These are phyloP conservation scores for Candoia aspera DNA, from an alignment of 2,113 vertebrate species.

Conservation along the genomic window DNA sequence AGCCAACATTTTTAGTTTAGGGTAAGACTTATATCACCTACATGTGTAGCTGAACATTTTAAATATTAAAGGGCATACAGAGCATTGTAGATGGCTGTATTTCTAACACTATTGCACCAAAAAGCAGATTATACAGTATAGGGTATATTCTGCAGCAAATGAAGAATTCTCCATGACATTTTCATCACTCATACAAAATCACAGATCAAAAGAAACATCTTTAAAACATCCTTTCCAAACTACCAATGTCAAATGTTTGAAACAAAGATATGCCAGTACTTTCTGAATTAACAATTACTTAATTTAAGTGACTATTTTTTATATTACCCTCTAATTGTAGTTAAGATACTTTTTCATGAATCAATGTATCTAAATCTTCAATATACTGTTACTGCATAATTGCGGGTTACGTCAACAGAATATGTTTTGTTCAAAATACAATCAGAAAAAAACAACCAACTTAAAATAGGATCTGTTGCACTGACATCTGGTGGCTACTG, in stretches of 20 bases:
- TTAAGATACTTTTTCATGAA: not conserved
- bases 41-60: not conserved
- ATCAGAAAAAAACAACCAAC: slow-evolving; percentile 12
- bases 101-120: not conserved
- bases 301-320: not conserved
- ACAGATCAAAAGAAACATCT: not conserved
- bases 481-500: not conserved
- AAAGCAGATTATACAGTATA: not conserved
- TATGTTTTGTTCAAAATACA: not conserved
- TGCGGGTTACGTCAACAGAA: not conserved
- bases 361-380: not conserved
- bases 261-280: not conserved
- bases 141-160: not conserved
- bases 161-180: not conserved
- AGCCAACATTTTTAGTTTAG: not conserved
- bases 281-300: not conserved
- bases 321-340: not conserved
- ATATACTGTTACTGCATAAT: not conserved
- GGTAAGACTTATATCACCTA: not conserved
- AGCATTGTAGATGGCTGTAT: not conserved
- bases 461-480: not conserved
- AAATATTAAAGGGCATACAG: not conserved
- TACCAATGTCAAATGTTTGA: not conserved
- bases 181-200: not conserved
- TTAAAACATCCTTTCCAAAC: not conserved